These are phyloP conservation scores for Camptogramma bilineatum DNA, from an alignment of 2,888 invertebrate genomes.

Conservation along the genomic window DNA sequence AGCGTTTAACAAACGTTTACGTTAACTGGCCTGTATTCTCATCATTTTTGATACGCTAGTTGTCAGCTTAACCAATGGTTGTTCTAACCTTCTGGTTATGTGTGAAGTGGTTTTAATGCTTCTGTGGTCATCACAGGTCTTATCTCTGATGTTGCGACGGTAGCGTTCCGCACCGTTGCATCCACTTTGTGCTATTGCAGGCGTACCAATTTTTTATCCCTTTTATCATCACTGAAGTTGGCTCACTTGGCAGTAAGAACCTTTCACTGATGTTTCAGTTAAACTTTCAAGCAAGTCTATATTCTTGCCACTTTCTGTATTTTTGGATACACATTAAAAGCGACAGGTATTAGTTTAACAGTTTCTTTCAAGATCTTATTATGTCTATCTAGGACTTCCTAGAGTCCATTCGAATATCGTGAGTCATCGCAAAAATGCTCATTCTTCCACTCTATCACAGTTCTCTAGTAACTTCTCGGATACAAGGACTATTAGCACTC, in stretches of 20 bases:
- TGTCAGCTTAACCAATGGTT: not conserved
- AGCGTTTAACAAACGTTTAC: not conserved
- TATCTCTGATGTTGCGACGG: constrained; percentile 63
- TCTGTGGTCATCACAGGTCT: constrained; percentile 58
- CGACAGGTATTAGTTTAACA: not conserved
- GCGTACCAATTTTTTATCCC: constrained; percentile 38
- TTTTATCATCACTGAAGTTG: not conserved
- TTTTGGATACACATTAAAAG: not conserved
- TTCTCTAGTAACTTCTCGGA: constrained; percentile 31
- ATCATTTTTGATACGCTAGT: not conserved
- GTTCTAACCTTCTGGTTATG: constrained; percentile 17
- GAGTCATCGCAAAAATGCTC: constrained; percentile 20
- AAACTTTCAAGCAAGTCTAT: too few relatives aligned
- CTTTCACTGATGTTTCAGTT: too few relatives aligned
- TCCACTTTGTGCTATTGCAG: constrained; percentile 66
- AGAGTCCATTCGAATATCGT: not conserved
- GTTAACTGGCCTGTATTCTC: not conserved
- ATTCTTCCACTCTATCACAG: constrained; percentile 20
- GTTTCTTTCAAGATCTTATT: not conserved
- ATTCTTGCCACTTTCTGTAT: too few relatives aligned
- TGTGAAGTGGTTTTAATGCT: constrained; percentile 44
- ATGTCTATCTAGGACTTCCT: not conserved
- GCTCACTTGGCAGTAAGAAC: too few relatives aligned
- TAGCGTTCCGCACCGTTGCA: constrained; percentile 72
- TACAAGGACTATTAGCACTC: constrained; percentile 58